phyloP scores from a whole-genome alignment of 2,797 vertebrate species.

The Enteromius viviparus region DNA sequence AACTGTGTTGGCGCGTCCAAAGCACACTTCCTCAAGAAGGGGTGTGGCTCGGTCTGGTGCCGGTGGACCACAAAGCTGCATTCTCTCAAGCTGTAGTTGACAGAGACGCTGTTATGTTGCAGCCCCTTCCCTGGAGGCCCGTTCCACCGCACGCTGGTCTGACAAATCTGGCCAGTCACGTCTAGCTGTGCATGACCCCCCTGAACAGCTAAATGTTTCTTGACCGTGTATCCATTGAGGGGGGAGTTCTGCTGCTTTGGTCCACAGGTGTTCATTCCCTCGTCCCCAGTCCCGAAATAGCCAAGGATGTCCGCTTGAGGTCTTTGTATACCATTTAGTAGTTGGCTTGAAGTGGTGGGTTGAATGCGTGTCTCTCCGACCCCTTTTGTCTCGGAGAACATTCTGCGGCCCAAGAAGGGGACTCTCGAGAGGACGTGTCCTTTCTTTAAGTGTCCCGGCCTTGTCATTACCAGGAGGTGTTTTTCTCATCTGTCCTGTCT shows the following conservation, averaged over 20 bases:
- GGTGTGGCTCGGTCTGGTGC: conserved; percentile 58
- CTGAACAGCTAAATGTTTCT: conserved; percentile 69
- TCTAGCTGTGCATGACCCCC: conserved; percentile 69
- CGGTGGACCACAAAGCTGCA: conserved; percentile 63
- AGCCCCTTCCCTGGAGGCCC: conserved; percentile 64
- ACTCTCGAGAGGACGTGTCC: conserved; percentile 63
- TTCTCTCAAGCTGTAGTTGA: conserved; percentile 65
- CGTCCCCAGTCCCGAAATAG: conserved; percentile 37
- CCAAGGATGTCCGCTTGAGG: conserved; percentile 58
- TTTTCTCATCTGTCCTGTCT: conserved; percentile 55
- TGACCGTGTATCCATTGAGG: conserved; percentile 58
- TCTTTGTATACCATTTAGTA: conserved; percentile 73
- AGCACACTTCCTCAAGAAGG: conserved; percentile 69
- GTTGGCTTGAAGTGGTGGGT: conserved; percentile 68
- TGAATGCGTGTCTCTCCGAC: conserved; percentile 69
- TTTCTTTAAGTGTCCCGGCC: conserved; percentile 68
- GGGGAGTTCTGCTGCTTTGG: conserved; percentile 31
- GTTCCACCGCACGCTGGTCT: conserved; percentile 65
- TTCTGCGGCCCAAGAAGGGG: conserved; percentile 67
- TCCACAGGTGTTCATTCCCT: conserved; percentile 32
- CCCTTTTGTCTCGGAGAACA: conserved; percentile 75
- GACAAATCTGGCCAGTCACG: conserved; percentile 60
- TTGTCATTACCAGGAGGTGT: conserved; percentile 66
- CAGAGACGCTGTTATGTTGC: conserved; percentile 62
- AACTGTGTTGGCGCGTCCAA: conserved; percentile 60